Evolutionary conservation across 2,797 vertebrate species (phyloP).

Genomic region (Apodemus agrarius): DNA sequence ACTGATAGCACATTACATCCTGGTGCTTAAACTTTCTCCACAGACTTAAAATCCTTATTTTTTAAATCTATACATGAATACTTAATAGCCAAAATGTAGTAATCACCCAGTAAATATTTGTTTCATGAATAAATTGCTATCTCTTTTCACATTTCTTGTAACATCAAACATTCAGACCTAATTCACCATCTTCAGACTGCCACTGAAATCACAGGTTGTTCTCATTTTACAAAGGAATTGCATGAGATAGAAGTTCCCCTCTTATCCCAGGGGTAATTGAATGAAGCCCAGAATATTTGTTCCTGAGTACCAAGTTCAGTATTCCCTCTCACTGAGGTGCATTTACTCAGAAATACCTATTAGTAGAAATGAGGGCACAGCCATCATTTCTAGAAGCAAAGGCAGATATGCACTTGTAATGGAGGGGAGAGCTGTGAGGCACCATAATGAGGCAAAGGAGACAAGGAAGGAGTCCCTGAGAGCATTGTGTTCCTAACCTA

Average conservation of each 20-base stretch:
- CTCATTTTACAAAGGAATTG: constrained; percentile 6
- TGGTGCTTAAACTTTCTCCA: neutral
- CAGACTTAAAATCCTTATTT: neutral
- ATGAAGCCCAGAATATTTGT: neutral
- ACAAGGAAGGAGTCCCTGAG: neutral
- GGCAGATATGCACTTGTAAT: neutral
- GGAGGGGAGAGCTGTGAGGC: neutral
- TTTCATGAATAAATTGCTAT: constrained; percentile 3
- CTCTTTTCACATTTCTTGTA: neutral
- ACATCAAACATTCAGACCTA: constrained; percentile 10
- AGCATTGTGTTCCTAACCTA: neutral
- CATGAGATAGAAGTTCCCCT: neutral
- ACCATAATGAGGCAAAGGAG: neutral
- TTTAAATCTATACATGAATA: constrained; percentile 20
- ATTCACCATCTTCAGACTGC: neutral
- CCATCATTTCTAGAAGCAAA: neutral
- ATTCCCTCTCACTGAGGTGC: neutral
- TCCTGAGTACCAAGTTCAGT: neutral
- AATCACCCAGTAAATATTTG: constrained; percentile 12
- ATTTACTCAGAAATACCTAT: neutral
- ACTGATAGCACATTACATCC: neutral
- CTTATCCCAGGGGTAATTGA: constrained; percentile 24
- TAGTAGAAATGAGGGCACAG: neutral
- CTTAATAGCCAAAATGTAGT: neutral
- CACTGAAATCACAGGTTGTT: neutral